Evolutionary conservation across 2,888 invertebrate genomes (phyloP), one percentile per base, ranked within the genome.

Genomic region (Hirtodrosophila duncani): DNA sequence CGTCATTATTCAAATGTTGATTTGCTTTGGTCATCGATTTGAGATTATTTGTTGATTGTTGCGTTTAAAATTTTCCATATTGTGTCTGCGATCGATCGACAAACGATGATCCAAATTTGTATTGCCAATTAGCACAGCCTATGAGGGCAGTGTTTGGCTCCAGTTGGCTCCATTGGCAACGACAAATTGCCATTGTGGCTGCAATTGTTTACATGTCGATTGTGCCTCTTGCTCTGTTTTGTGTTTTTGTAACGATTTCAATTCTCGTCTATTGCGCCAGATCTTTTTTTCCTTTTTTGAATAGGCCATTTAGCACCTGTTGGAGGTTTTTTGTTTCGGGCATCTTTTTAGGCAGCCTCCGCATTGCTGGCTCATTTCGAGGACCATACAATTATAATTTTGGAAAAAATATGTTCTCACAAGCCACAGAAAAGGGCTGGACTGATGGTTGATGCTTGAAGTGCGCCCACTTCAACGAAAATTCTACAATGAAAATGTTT

Each of bases 61-160:
- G 63, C 55, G 42, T 56, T 67, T 60, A 55, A 67, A 71, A 63
- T 71, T 72, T 71, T 71, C 75, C 68, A 75, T 74, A 59, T 74
- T 70, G 58, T 67, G 33, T 53, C 48, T 50, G 52, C 42, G 36
- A 46, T 46, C 31, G 31, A 44, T 45, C 33, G 53, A 17, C 8
- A 16, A 13, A 14, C 30, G 49, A 43, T 44, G 55, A 55, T 63
- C 50, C 30, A 26, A 30, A 52, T 52, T 56, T 59, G 49, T 41
- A 8, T 48, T 55, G 55, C 52, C 77, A 75, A 75, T 72, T 72
- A 72, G 63, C 77, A 44, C 23, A 10, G 45, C 49, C 50, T 64
- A 56, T 33, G 41, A n/a, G n/a, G n/a, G 46, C 20, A 37, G 42
- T 27, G 14, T 59, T 67, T 48, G 45, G 36, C 46, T 37, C 23